Percentiles rank a stretch among this genome's conserved stretches.
These are phyloP conservation scores for Eurytoma californica DNA, from an alignment of 2,888 invertebrate species.

Conservation along the genomic window DNA sequence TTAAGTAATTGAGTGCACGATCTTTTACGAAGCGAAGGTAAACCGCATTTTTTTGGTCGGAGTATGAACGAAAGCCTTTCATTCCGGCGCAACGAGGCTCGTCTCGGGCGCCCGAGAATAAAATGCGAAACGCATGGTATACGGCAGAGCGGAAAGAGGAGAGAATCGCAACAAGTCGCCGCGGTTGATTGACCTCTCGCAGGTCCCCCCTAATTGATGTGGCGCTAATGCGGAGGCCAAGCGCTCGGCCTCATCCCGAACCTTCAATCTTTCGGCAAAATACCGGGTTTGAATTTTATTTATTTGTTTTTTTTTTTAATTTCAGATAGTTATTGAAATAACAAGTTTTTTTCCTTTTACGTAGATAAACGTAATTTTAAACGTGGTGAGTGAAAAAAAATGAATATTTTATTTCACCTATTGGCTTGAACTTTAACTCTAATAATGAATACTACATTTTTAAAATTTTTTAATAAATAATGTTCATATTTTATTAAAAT, in stretches of 20 bases:
- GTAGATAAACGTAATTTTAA: no score
- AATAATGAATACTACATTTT: no score
- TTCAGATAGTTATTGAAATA: no score
- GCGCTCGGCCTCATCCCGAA: neutral
- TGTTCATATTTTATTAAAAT: no score
- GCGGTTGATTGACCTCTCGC: constrained; percentile 39
- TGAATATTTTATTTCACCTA: no score
- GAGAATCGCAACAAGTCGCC: constrained; percentile 12
- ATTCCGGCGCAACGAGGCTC: neutral
- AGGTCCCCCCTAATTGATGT: constrained; percentile 32
- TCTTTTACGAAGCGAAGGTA: no score
- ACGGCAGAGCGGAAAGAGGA: neutral
- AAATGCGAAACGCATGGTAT: neutral
- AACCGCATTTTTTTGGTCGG: neutral
- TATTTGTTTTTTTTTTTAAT: no score
- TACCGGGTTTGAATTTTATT: no score
- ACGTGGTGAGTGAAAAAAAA: no score
- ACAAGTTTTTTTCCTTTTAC: neutral
- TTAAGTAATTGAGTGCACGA: no score
- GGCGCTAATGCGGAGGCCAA: constrained; percentile 13
- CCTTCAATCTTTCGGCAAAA: constrained; percentile 9
- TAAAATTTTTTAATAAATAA: no score
- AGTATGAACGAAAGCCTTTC: neutral
- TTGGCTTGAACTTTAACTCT: neutral
- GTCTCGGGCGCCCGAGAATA: neutral